Evolutionary conservation across 2,888 invertebrate genomes (phyloP).

Genomic region (Agonum fuliginosum): DNA sequence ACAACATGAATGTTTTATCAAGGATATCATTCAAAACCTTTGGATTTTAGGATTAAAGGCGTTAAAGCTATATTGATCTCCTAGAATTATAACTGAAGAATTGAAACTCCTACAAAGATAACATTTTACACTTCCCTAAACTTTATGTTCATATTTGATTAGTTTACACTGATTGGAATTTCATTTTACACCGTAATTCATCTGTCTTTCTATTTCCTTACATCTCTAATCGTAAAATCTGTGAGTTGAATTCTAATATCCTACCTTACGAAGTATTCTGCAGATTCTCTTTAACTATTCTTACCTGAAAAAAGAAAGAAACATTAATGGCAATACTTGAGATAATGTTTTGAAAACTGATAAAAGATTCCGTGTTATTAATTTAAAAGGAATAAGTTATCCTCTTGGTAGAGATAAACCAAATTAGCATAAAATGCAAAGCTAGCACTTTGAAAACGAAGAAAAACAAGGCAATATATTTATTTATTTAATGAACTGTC

Average conservation of each 20-base stretch:
- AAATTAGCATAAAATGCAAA: conserved; percentile 2
- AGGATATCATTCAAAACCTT: not conserved
- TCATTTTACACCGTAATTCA: not conserved
- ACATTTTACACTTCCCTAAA: not conserved
- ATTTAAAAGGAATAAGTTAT: too few species aligned
- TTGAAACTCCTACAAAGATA: not conserved
- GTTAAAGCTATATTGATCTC: conserved; percentile 2
- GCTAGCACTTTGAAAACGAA: not conserved
- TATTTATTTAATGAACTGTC: conserved; percentile 5
- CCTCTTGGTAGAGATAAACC: not conserved
- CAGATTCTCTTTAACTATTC: too few species aligned
- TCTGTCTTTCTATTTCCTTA: too few species aligned
- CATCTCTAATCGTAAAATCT: too few species aligned
- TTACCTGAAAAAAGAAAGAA: too few species aligned
- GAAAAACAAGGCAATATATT: not conserved
- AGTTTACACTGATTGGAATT: not conserved
- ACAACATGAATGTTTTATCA: conserved; percentile 7
- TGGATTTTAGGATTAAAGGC: conserved; percentile 15
- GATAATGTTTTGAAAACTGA: too few species aligned
- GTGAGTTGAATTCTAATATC: too few species aligned
- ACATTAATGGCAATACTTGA: too few species aligned
- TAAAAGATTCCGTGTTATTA: too few species aligned
- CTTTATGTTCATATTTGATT: not conserved
- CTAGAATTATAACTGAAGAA: not conserved
- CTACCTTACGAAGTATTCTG: too few species aligned